Conservation (phyloP, 1,140 invertebrate genomes). For the Bursaphelenchus mucronatus region DNA sequence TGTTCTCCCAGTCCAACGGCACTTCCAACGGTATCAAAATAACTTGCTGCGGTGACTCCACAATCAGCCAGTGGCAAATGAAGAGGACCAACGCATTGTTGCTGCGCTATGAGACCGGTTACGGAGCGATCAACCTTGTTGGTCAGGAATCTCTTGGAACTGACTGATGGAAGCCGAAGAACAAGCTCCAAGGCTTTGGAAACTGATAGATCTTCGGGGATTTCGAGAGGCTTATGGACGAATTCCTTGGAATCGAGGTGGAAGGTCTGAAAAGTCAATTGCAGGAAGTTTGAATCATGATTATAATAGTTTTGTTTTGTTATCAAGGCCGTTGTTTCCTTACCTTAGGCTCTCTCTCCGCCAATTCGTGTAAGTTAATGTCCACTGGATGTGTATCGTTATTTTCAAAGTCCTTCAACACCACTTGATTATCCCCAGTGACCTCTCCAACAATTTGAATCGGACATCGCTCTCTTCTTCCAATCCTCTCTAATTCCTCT, state of each 20-base stretch:
- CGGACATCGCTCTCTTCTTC: conserved; percentile 80
- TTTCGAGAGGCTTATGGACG: conserved; percentile 60
- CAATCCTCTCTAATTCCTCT: conserved; percentile 70
- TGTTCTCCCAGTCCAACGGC: conserved; percentile 93
- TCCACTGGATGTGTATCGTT: conserved; percentile 70
- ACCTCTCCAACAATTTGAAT: conserved; percentile 87
- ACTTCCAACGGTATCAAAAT: conserved; percentile 70
- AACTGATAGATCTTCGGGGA: conserved; percentile 67
- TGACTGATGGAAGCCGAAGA: conserved; percentile 80
- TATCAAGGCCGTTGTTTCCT: not conserved
- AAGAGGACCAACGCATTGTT: conserved; percentile 91
- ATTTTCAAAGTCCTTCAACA: conserved; percentile 38
- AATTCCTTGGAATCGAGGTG: conserved; percentile 54
- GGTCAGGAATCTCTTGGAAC: conserved; percentile 88
- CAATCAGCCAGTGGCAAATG: conserved; percentile 91
- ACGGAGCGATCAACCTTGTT: conserved; percentile 90
- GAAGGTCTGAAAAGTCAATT: conserved; percentile 63
- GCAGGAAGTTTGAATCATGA: not conserved
- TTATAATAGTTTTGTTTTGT: no score
- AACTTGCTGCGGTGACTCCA: conserved; percentile 79
- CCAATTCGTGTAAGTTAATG: conserved; percentile 82
- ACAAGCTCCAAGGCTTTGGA: conserved; percentile 74
- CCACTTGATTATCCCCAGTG: conserved; percentile 76
- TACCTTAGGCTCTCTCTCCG: conserved; percentile 77
- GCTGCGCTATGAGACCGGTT: conserved; percentile 87